A percentile compares a stretch with the other conserved stretches of the same genome.
phyloP scores from a whole-genome alignment of 2,888 invertebrate genomes.

The Troides aeacus region DNA sequence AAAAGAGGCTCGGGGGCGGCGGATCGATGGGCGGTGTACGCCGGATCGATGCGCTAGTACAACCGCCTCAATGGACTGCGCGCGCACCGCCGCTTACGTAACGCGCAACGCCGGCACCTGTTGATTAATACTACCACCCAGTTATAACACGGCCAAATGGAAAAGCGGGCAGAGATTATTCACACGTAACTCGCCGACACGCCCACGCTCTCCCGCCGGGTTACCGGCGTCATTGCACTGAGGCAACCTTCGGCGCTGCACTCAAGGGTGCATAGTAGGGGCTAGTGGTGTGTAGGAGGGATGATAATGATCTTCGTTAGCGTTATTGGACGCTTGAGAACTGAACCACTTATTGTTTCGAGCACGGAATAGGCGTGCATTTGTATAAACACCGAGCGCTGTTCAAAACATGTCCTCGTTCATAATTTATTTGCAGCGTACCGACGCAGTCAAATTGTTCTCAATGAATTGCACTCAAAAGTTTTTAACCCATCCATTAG shows the following conservation, averaged over 20 bases:
- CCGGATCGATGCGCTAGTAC: conserved; percentile 72
- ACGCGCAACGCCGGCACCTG: conserved; percentile 72
- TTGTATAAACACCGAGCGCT: conserved; percentile 9
- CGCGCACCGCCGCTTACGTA: conserved; percentile 78
- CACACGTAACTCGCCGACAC: conserved; percentile 33
- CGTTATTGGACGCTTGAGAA: conserved; percentile 42
- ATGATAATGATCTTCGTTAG: conserved; percentile 75
- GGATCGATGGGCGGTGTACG: conserved; percentile 68
- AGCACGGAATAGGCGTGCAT: conserved; percentile 20
- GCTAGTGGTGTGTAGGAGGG: conserved; percentile 45
- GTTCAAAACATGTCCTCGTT: conserved; percentile 8
- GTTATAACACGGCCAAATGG: conserved; percentile 57
- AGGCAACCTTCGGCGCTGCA: conserved; percentile 74
- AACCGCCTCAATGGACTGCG: conserved; percentile 64
- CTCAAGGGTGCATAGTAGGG: conserved; percentile 77
- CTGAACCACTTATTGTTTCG: conserved; percentile 28
- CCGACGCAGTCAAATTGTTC: background rate
- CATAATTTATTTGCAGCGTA: background rate
- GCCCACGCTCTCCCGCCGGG: conserved; percentile 51
- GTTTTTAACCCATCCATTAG: conserved; percentile 5
- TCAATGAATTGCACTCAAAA: conserved; percentile 3
- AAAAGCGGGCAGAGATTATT: conserved; percentile 41
- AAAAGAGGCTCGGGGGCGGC: conserved; percentile 58
- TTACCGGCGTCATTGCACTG: conserved; percentile 72
- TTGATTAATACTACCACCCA: conserved; percentile 72